These are phyloP conservation scores for Scomber japonicus DNA, from an alignment of 2,113 vertebrate species.

Conservation along the genomic window DNA sequence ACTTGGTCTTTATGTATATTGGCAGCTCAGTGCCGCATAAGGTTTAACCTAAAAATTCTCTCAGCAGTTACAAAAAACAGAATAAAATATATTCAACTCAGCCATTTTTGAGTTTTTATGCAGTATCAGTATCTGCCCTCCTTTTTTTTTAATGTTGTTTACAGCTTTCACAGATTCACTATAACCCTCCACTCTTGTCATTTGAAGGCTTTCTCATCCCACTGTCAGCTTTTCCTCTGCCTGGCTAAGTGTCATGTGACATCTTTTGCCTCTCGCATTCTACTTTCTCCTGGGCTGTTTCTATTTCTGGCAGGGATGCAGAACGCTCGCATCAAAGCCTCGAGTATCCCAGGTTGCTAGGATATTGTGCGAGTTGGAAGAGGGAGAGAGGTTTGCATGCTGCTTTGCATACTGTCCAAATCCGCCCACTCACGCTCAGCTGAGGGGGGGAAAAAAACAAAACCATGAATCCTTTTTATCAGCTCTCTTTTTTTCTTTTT, in stretches of 20 bases:
- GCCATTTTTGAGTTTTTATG: neutral
- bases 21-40: neutral
- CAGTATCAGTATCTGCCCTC: conserved; percentile 12
- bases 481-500: neutral
- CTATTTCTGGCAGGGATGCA: conserved; percentile 77
- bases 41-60: conserved; percentile 26
- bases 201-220: conserved; percentile 19
- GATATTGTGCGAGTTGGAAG: conserved; percentile 56
- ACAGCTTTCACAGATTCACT: conserved; percentile 21
- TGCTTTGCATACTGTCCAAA: conserved; percentile 67
- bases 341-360: conserved; percentile 76
- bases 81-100: neutral
- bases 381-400: conserved; percentile 29
- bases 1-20: conserved; percentile 11
- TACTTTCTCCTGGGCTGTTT: conserved; percentile 65
- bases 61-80: neutral
- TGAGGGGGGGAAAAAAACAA: neutral
- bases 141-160: conserved; percentile 23
- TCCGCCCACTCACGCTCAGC: conserved; percentile 27
- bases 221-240: conserved; percentile 31
- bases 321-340: conserved; percentile 67
- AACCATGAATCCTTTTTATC: conserved; percentile 30
- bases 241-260: conserved; percentile 60
- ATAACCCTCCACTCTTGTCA: conserved; percentile 19
- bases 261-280: conserved; percentile 38